Percentiles rank a stretch among this genome's conserved stretches.
phyloP scores from a whole-genome alignment of 2,888 invertebrate species.

The Didymodactylos carnosus region DNA sequence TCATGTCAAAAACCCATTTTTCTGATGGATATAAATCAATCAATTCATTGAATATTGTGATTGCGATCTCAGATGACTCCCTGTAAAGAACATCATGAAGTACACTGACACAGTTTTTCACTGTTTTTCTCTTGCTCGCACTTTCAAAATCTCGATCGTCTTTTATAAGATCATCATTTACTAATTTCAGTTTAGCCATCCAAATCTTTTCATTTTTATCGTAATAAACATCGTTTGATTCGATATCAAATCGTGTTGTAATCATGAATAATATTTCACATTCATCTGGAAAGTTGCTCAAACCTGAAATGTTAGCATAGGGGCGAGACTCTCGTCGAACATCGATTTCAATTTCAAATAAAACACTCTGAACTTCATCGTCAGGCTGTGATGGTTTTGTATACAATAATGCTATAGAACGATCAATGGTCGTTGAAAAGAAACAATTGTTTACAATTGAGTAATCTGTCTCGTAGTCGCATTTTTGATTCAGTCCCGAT shows the following conservation, averaged over 20 bases:
- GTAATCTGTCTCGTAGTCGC: neutral
- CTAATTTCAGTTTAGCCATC: neutral
- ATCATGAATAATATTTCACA: neutral
- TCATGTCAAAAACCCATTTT: neutral
- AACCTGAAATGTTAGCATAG: neutral
- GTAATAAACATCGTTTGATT: neutral
- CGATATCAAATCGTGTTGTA: neutral
- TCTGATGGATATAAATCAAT: neutral
- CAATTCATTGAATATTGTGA: neutral
- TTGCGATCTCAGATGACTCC: neutral
- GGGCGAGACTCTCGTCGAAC: neutral
- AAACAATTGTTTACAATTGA: neutral
- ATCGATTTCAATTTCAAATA: neutral
- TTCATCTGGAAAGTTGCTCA: neutral
- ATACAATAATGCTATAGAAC: neutral
- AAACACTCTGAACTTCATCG: neutral
- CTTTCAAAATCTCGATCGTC: neutral
- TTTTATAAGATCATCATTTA: neutral
- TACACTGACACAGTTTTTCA: neutral
- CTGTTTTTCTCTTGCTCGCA: neutral
- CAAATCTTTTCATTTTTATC: neutral
- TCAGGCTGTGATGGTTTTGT: neutral
- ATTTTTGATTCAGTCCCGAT: too few species aligned
- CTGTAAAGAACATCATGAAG: neutral
- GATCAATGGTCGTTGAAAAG: neutral